Evolutionary conservation across 2,113 vertebrate species (phyloP), one percentile per base, ranked within the genome.

Genomic region (Urocolius indicus): DNA sequence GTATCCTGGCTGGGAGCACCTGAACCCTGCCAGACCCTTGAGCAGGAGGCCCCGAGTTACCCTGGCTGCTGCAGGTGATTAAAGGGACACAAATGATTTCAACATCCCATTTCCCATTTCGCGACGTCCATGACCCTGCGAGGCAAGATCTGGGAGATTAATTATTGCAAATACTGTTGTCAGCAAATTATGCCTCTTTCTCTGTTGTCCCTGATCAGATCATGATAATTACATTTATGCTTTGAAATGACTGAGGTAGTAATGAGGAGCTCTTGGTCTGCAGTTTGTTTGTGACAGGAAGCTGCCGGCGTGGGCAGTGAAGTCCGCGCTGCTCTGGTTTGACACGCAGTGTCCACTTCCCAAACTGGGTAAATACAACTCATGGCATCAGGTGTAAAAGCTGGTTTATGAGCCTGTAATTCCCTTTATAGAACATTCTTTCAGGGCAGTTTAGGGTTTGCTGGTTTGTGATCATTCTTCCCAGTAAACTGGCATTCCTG

Each of bases 101-200:
- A 95, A 93, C 85, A 86, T 88, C 82, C 93, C 65, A 80, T 85
- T 95, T 96, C 90, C 88, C 85, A 94, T 88, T 74, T 83, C 75
- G 57, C 81, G 63, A 94, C 0, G 0, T 81, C 76, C 72, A 8
- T 90, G 82, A 95, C 92, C 93, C 90, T 86, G 90, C 61, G 61
- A 93, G 72, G 91, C 82, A 80, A 96, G 92, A 94, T 93, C 85
- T 88, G 83, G 95, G 94, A 95, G 90, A 95, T 96, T 96, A 96
- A 96, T 96, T 92, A 94, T 91, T 92, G 94, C 85, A 67, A 68
- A 88, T 90, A 77, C 65, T 67, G 68, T 84, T 95, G 88, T 96
- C 93, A 95, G 93, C 95, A 96, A 88, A 96, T 90, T 89, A 91
- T 78, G 65, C 94, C 72, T 94, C 85, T 84, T 79, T 97, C 82